These are phyloP conservation scores for Podocnemis expansa DNA, from an alignment of 2,113 vertebrate species.

Conservation along the genomic window DNA sequence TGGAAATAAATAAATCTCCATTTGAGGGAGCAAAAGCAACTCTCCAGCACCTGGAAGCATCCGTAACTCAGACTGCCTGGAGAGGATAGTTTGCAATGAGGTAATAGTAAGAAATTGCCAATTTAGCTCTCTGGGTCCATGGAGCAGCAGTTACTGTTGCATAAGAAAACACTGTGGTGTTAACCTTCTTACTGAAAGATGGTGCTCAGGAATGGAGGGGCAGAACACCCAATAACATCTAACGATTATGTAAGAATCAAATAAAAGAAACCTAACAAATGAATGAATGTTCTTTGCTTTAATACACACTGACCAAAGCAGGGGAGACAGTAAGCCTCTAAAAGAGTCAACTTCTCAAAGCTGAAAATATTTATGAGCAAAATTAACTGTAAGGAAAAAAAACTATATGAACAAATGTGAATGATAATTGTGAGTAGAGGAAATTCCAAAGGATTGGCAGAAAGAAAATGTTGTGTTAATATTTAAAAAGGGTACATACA, in stretches of 20 bases:
- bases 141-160: neutral
- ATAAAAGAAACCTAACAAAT: neutral
- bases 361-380: neutral
- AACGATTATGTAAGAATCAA: neutral
- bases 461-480: neutral
- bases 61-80: fast-evolving
- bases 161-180: neutral
- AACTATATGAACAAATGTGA: neutral
- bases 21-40: neutral
- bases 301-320: neutral
- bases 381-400: neutral
- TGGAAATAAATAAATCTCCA: neutral
- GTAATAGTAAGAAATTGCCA: neutral
- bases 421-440: neutral
- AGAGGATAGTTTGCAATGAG: neutral
- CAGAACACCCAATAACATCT: neutral
- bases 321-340: neutral
- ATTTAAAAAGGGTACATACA: neutral
- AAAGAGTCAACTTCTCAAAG: neutral
- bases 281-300: fast-evolving
- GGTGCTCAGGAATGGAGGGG: neutral
- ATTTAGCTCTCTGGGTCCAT: neutral
- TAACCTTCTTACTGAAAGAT: neutral
- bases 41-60: neutral
- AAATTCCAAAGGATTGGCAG: neutral